Evolutionary conservation across 2,113 vertebrate species (phyloP).

Genomic region (Otus sunia): DNA sequence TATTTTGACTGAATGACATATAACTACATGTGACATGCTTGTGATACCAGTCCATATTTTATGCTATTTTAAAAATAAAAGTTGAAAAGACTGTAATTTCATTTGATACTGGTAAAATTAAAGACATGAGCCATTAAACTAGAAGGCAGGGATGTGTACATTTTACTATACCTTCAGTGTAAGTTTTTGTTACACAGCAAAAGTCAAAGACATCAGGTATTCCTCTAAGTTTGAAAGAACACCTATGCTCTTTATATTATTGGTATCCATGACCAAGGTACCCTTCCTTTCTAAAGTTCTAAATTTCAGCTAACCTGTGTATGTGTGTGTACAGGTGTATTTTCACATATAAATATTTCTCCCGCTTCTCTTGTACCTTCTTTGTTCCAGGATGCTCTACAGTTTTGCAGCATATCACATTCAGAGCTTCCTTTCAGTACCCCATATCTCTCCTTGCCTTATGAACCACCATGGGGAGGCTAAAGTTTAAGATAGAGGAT

Average conservation of each 20-base stretch:
- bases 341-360: not conserved
- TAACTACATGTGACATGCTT: not conserved
- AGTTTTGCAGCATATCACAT: not conserved
- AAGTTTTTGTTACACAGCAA: not conserved
- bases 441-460: fast-evolving
- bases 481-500: not conserved
- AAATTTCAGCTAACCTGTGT: not conserved
- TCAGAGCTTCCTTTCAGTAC: not conserved
- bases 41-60: not conserved
- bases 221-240: not conserved
- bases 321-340: not conserved
- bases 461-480: not conserved
- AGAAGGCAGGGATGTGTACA: not conserved
- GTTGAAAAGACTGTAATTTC: not conserved
- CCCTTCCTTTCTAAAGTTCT: not conserved
- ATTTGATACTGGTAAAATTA: not conserved
- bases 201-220: not conserved
- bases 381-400: not conserved
- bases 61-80: not conserved
- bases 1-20: not conserved
- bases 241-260: not conserved
- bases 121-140: not conserved
- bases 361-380: not conserved
- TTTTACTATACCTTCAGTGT: not conserved
- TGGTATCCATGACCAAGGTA: not conserved